These are phyloP conservation scores for Ia io DNA, from an alignment of 2,113 vertebrate genomes.

Conservation along the genomic window DNA sequence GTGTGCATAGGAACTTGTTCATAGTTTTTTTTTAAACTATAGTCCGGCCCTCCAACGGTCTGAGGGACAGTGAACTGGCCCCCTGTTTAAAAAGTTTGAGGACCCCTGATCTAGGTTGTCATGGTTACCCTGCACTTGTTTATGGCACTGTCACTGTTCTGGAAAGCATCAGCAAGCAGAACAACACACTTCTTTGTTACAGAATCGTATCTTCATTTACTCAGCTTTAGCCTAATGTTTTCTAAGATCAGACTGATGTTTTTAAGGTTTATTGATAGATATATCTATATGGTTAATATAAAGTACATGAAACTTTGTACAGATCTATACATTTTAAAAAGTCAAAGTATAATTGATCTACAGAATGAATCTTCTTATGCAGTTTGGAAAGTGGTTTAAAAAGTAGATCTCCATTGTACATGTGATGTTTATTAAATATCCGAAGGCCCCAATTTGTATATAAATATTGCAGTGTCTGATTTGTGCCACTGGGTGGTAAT, in stretches of 20 bases:
- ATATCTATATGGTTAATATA: background rate
- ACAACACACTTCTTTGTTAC: background rate
- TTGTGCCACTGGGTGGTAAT: constrained; percentile 57
- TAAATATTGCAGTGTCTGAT: background rate
- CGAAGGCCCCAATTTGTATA: background rate
- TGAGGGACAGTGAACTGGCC: no score
- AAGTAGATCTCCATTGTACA: background rate
- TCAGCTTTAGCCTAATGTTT: constrained; percentile 7
- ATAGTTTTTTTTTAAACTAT: no score
- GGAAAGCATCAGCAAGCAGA: background rate
- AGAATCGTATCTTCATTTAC: background rate
- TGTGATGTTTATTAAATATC: background rate
- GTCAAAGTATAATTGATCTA: background rate
- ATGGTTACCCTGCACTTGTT: background rate
- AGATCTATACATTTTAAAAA: background rate
- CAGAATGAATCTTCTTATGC: background rate
- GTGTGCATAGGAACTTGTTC: no score
- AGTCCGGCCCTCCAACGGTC: no score
- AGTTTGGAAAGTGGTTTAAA: constrained; percentile 23
- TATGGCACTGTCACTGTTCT: background rate
- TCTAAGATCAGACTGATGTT: background rate
- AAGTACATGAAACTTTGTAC: background rate
- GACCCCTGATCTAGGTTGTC: background rate
- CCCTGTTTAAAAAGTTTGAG: no score
- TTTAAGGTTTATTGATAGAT: constrained; percentile 3